A percentile compares a stretch with the other conserved stretches of the same genome.
Conservation (phyloP, 2,113 vertebrate species). For the Gopherus flavomarginatus region DNA sequence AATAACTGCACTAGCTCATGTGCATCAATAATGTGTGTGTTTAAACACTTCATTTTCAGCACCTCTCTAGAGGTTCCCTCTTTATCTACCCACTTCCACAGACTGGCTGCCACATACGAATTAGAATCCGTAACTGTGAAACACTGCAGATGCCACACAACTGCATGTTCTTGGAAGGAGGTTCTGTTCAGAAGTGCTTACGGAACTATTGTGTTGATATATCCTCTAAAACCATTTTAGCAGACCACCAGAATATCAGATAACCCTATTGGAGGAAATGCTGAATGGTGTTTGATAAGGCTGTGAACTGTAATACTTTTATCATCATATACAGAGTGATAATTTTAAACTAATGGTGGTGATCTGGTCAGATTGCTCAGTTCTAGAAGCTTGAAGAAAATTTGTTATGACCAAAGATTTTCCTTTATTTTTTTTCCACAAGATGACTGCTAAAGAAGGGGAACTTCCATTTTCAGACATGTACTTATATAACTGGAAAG, state of each 20-base stretch:
- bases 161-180: neutral
- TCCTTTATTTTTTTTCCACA: neutral
- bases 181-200: neutral
- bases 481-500: neutral
- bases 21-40: accelerated
- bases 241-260: neutral
- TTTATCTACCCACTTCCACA: neutral
- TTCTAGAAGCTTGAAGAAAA: neutral
- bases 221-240: neutral
- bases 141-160: neutral
- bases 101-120: no score
- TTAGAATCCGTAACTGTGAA: neutral
- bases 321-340: neutral
- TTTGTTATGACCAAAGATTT: accelerated
- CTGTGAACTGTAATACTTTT: accelerated
- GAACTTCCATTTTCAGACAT: neutral
- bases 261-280: neutral
- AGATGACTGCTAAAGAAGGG: neutral
- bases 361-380: neutral
- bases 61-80: neutral
- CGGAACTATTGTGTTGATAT: neutral
- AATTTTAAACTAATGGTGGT: neutral
- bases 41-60: neutral
- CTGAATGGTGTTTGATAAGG: neutral
- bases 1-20: neutral